Conservation (phyloP, 1,140 invertebrate genomes). For the Diorhabda sublineata region DNA sequence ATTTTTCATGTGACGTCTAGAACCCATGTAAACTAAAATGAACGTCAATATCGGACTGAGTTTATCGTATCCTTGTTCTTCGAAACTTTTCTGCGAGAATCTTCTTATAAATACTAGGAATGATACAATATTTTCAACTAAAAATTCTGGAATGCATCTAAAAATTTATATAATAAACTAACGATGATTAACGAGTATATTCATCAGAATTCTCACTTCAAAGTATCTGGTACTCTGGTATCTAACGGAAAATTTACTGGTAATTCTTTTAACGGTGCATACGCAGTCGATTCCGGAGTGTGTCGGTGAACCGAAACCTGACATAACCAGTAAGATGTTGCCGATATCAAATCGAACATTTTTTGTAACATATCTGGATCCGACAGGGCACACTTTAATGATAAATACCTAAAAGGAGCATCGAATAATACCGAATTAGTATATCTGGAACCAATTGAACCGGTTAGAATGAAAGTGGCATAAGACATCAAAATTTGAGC, state of each 20-base stretch:
- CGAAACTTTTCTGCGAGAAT: constrained; percentile 58
- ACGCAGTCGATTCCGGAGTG: constrained; percentile 44
- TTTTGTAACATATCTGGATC: constrained; percentile 65
- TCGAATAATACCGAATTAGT: constrained; percentile 20
- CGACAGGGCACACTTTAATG: constrained; percentile 66
- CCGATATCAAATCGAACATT: constrained; percentile 71
- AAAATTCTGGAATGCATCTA: constrained; percentile 83
- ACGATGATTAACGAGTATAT: not conserved
- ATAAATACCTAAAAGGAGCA: constrained; percentile 55
- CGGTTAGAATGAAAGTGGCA: too few species aligned
- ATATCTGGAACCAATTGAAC: not conserved
- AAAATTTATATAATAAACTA: constrained; percentile 18
- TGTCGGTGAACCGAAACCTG: constrained; percentile 61
- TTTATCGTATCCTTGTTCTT: constrained; percentile 57
- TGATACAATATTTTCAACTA: constrained; percentile 83
- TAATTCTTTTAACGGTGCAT: constrained; percentile 54
- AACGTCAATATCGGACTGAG: constrained; percentile 72
- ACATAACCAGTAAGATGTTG: constrained; percentile 78
- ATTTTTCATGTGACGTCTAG: constrained; percentile 77
- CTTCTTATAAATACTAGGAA: constrained; percentile 71
- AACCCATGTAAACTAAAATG: constrained; percentile 70
- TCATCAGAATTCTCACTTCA: constrained; percentile 51
- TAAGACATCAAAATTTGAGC: too few species aligned
- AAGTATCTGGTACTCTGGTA: constrained; percentile 56
- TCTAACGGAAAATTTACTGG: constrained; percentile 64